Evolutionary conservation across 2,797 vertebrate species (phyloP), one percentile per base, ranked within the genome.

Genomic region (Danio aesculapii): DNA sequence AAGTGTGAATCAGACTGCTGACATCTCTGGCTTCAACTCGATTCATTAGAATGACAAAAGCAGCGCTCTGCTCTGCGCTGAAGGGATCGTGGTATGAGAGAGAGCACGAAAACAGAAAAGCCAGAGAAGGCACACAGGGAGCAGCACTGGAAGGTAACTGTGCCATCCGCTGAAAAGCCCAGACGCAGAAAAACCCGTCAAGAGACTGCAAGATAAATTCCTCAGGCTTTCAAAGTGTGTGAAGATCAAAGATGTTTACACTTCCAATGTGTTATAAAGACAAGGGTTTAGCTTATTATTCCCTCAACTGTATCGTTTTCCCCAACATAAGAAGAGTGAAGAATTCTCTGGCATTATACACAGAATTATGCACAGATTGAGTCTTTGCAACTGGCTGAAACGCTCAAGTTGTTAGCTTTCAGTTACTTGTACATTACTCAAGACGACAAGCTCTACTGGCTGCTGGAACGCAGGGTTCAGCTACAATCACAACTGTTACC

Each of bases 1-100:
- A 68, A 53, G 74, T 5, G 69, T 39, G 87, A 88, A 86, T 87
- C 17, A 53, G 47, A 81, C 82, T 81, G 86, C 84, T 84, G 86
- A 90, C 90, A 93, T 90, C 92, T 92, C 89, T 89, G 88, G 90
- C 87, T 90, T 88, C 70, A 69, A 89, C 86, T 84, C 81, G 84
- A 85, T 84, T 91, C 84, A 93, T 94, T 94, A 93, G 83, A 93
- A 94, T 94, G 86, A 94, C 92, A 94, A 94, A 92, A 88, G 84
- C 73, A 83, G 85, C 62, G 61, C 85, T 86, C 64, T 71, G 88
- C 78, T 74, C 81, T 43, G 79, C 84, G 75, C 83, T 19, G 59
- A 3, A 82, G 84, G 80, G 63, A 86, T 79, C 79, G 84, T 52
- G 82, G 84, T 3, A n/a, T 69, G 58, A 59, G 57, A 73, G 53